Evolutionary conservation across 2,113 vertebrate species (phyloP), one percentile per base, ranked within the genome.

Genomic region (Xenus cinereus): DNA sequence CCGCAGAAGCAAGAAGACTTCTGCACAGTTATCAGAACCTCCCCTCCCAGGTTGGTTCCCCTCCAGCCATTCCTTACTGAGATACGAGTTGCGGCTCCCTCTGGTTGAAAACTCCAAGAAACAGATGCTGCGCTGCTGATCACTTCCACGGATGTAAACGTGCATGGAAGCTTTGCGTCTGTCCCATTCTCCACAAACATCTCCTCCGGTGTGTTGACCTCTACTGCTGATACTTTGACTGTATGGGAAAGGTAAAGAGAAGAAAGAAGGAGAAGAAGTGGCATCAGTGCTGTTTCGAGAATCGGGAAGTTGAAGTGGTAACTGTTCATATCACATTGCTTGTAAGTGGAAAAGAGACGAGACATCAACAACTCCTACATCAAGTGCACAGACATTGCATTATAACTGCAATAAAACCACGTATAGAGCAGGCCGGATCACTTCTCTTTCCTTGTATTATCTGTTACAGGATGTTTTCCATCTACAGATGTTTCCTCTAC

Each of bases 111-210:
- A 53, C 89, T 98, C 99, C 99, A 99, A 43, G 98, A 97, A 37
- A 99, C 98, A 0, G 98, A 93, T 4, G 98, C 98, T 46, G n/a
- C 16, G 4, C 96, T 98, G 92, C 98, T 98, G 56, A 99, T 98
- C 45, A 98, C 98, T 17, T 99, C 97, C 2, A 79, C 93, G 5
- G 99, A 99, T 32, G 98, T 98, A 82, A 99, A 99, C 1, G 97
- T 98, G 97, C 99, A 99, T 0, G 97, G 96, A 9, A 99, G 98
- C 83, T 97, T 97, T 7, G 98, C 99, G 1, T 98, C 97, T 5
- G 99, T 99, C 63, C 99, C 99, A 50, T 99, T 99, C 94, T 99
- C 98, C 71, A 99, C 98, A 20, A 98, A 97, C 88, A 99, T 93
- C 50, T 99, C 99, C 8, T 96, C 45, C 0, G 98, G 98, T 2